These are phyloP conservation scores for Mormyrops attenuatus DNA, from an alignment of 2,797 vertebrate species.

Conservation along the genomic window DNA sequence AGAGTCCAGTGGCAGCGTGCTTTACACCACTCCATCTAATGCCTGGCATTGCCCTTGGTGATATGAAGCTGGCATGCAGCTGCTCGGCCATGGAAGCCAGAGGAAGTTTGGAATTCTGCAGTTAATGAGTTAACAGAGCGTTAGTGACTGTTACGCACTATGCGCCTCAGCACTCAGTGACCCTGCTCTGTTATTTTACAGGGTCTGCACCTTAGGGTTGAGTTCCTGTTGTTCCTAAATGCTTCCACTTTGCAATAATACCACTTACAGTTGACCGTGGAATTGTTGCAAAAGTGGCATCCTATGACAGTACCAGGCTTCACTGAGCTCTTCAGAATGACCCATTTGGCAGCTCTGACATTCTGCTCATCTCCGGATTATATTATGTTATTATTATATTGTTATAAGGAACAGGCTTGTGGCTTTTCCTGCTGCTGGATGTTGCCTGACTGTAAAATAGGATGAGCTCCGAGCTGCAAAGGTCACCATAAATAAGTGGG, in stretches of 20 bases:
- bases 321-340: background rate
- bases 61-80: no score
- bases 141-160: no score
- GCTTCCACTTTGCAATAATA: background rate
- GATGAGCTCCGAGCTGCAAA: background rate
- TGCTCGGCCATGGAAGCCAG: no score
- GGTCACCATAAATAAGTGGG: background rate
- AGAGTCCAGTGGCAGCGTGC: background rate
- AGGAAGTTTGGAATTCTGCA: no score
- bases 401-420: background rate
- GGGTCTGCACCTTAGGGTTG: no score
- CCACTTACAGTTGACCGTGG: background rate
- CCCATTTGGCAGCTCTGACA: background rate
- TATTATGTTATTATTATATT: background rate
- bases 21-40: background rate
- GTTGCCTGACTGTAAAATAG: background rate
- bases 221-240: no score
- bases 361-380: background rate
- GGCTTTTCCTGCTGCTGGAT: background rate
- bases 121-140: no score
- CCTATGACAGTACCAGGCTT: background rate
- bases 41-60: no score
- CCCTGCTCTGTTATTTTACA: no score
- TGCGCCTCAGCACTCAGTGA: no score
- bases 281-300: background rate